phyloP scores from a whole-genome alignment of 2,888 invertebrate genomes.

The Caenorhabditis doughertyi region DNA sequence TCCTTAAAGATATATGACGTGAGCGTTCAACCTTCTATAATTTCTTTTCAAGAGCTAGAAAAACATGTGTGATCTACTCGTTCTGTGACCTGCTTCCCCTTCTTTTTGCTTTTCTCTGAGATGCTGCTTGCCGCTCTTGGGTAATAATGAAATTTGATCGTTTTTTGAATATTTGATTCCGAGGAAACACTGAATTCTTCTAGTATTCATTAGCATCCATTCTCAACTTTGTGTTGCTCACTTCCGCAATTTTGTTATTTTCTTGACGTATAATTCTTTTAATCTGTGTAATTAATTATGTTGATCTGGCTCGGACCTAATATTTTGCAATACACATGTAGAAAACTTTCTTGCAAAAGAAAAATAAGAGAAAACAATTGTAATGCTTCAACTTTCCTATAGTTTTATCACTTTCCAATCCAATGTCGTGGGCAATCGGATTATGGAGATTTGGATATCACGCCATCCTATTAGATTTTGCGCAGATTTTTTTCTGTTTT shows the following conservation, averaged over 20 bases:
- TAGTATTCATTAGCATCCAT: slow-evolving; percentile 2
- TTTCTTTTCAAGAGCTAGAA: slow-evolving; percentile 32
- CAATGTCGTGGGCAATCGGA: slow-evolving; percentile 41
- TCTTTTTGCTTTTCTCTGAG: neutral
- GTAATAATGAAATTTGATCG: slow-evolving; percentile 58
- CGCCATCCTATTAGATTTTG: slow-evolving; percentile 24
- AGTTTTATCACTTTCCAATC: slow-evolving; percentile 16
- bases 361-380: slow-evolving; percentile 19
- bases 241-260: neutral
- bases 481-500: neutral
- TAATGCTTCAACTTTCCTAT: slow-evolving; percentile 32
- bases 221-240: slow-evolving; percentile 19
- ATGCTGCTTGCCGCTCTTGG: slow-evolving; percentile 11
- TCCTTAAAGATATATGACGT: slow-evolving; percentile 16
- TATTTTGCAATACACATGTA: neutral
- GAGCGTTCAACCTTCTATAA: slow-evolving; percentile 50
- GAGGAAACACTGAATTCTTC: slow-evolving; percentile 37
- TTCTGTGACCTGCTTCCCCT: slow-evolving; percentile 37
- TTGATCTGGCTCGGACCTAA: too few relatives aligned
- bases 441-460: slow-evolving; percentile 54
- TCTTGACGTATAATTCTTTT: neutral
- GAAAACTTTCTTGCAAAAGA: slow-evolving; percentile 20
- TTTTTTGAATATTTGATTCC: slow-evolving; percentile 57
- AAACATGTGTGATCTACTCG: slow-evolving; percentile 27
- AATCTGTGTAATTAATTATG: neutral